Evolutionary conservation across 2,888 invertebrate genomes (phyloP).

Genomic region (Cataglyphis cursor): DNA sequence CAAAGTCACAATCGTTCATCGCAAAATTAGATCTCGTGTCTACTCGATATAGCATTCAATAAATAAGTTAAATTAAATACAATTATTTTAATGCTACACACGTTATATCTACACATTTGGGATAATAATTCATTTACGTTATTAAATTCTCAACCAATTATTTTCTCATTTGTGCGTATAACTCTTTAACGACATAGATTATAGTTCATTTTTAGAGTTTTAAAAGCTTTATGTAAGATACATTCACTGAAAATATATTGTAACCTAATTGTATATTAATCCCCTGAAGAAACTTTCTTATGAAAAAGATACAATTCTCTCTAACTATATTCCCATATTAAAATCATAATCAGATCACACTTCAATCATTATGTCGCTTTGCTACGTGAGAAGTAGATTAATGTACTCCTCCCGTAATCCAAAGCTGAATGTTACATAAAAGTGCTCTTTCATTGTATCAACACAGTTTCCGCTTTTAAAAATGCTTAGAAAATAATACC

Average conservation of each 20-base stretch:
- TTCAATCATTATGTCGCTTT: constrained; percentile 5
- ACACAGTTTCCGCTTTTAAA: constrained; percentile 28
- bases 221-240: background rate
- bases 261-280: background rate
- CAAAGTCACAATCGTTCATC: background rate
- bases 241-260: background rate
- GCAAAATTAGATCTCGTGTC: constrained; percentile 12
- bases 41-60: background rate
- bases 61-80: constrained; percentile 43
- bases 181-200: background rate
- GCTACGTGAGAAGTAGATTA: constrained; percentile 35
- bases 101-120: background rate
- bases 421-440: constrained; percentile 21
- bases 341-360: constrained; percentile 1
- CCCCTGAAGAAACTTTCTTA: background rate
- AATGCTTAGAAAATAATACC: constrained; percentile 2
- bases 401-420: constrained; percentile 10
- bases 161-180: constrained; percentile 1
- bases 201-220: background rate
- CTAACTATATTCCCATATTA: constrained; percentile 7
- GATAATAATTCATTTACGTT: constrained; percentile 15
- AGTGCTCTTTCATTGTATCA: constrained; percentile 11
- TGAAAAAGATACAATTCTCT: background rate
- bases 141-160: constrained; percentile 13
- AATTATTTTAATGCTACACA: constrained; percentile 11